phyloP scores from a whole-genome alignment of 2,888 invertebrate species.

The Odontothrips loti region DNA sequence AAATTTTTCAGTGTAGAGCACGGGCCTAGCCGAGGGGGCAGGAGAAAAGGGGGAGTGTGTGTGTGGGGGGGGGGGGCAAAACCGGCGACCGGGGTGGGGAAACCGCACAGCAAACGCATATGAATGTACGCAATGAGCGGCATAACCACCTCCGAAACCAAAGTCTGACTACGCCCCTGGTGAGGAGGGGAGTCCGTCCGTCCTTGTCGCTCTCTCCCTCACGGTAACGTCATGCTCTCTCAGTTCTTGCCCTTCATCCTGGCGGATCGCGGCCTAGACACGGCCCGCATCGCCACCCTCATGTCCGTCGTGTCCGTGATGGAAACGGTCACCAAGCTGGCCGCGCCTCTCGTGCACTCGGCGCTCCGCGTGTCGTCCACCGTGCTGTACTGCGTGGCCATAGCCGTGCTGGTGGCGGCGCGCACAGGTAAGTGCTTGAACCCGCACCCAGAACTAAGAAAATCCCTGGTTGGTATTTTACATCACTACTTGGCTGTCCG shows the following conservation, averaged over 20 bases:
- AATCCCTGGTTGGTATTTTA: not conserved
- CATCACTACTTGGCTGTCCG: not conserved
- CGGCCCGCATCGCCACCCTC: conserved; percentile 45
- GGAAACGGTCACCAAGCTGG: conserved; percentile 47
- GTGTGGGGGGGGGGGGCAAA: too few relatives aligned
- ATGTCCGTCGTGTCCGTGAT: conserved; percentile 46
- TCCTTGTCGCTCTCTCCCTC: too few relatives aligned
- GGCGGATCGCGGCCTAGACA: conserved; percentile 44
- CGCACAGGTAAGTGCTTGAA: not conserved
- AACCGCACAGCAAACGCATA: too few relatives aligned
- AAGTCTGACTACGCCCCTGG: too few relatives aligned
- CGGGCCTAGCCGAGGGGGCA: too few relatives aligned
- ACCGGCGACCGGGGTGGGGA: too few relatives aligned
- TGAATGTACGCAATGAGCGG: too few relatives aligned
- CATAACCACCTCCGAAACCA: too few relatives aligned
- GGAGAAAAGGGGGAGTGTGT: too few relatives aligned
- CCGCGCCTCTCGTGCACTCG: conserved; percentile 46
- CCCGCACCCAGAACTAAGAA: not conserved
- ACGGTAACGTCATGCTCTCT: too few relatives aligned
- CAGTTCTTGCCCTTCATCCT: conserved; percentile 50
- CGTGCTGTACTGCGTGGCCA: conserved; percentile 45
- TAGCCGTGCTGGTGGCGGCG: conserved; percentile 36
- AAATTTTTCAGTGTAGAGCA: too few relatives aligned
- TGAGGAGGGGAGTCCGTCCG: too few relatives aligned
- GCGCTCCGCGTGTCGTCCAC: conserved; percentile 43